These are phyloP conservation scores for Guaruba guarouba DNA, from an alignment of 2,113 vertebrate species.

Conservation along the genomic window DNA sequence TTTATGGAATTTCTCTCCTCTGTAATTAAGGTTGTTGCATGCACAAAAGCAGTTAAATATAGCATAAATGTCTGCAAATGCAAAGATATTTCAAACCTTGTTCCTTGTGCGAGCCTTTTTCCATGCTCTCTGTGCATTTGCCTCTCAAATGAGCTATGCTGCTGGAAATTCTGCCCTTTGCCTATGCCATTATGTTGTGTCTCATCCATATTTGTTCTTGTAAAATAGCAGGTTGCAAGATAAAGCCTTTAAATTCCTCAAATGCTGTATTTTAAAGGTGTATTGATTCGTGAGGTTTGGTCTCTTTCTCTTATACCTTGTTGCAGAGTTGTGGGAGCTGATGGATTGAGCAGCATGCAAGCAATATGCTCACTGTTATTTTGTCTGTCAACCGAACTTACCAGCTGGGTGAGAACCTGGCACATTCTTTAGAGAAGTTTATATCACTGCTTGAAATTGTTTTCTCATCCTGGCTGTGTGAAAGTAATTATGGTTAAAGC, in stretches of 20 bases:
- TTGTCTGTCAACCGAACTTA: background rate
- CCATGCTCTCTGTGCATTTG: background rate
- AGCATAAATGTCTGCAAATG: conserved; percentile 20
- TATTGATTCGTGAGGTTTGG: background rate
- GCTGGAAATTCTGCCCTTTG: background rate
- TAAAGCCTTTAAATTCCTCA: background rate
- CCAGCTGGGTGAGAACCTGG: conserved; percentile 21
- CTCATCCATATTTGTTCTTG: background rate
- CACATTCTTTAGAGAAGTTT: background rate
- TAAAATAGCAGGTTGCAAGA: background rate
- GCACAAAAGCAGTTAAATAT: conserved; percentile 45
- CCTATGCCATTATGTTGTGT: background rate
- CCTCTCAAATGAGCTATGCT: background rate
- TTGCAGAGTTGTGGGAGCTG: background rate
- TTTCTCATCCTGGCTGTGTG: conserved; percentile 24
- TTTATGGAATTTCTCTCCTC: conserved; percentile 26
- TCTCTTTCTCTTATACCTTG: background rate
- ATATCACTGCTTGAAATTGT: background rate
- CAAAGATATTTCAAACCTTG: background rate
- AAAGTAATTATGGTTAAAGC: conserved; percentile 26
- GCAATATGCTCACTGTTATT: conserved; percentile 26
- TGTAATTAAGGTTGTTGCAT: conserved; percentile 40
- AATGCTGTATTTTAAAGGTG: background rate
- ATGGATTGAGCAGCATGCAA: background rate
- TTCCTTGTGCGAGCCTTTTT: background rate